These are phyloP conservation scores for Cryptus viduatorius DNA, from an alignment of 2,888 invertebrate species.

Conservation along the genomic window DNA sequence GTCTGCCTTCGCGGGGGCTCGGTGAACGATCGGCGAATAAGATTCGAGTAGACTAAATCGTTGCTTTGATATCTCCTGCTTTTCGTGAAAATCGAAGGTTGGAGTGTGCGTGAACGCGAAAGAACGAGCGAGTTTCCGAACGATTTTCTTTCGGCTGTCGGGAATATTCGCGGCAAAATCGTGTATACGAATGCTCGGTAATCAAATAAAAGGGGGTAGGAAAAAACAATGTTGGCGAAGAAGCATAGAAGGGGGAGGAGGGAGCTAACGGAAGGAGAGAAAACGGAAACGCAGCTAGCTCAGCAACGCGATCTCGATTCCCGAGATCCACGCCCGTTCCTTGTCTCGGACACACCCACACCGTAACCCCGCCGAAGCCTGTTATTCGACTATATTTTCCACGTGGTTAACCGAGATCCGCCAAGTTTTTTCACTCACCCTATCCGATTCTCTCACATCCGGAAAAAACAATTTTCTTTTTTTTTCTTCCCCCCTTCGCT, in stretches of 20 bases:
- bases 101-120: not conserved
- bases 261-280: slow-evolving; percentile 27
- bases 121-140: slow-evolving; percentile 24
- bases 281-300: slow-evolving; percentile 77
- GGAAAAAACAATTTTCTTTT: slow-evolving; percentile 14
- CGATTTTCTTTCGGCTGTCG: slow-evolving; percentile 42
- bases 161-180: slow-evolving; percentile 75
- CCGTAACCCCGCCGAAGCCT: slow-evolving; percentile 80
- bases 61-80: slow-evolving; percentile 9
- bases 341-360: slow-evolving; percentile 85
- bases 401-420: slow-evolving; percentile 16
- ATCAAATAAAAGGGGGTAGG: slow-evolving; percentile 83
- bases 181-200: slow-evolving; percentile 84
- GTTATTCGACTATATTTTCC: slow-evolving; percentile 73
- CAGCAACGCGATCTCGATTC: slow-evolving; percentile 83
- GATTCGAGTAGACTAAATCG: slow-evolving; percentile 23
- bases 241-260: slow-evolving; percentile 35
- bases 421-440: slow-evolving; percentile 14
- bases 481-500: not conserved
- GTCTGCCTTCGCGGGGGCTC: not conserved
- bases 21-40: slow-evolving; percentile 16
- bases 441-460: slow-evolving; percentile 4
- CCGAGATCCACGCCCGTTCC: slow-evolving; percentile 83
- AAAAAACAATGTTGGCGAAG: slow-evolving; percentile 81
- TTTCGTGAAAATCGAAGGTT: not conserved